Percentiles rank a stretch among this genome's conserved stretches.
phyloP scores from a whole-genome alignment of 2,888 invertebrate genomes.

The Caenorhabditis sp. region DNA sequence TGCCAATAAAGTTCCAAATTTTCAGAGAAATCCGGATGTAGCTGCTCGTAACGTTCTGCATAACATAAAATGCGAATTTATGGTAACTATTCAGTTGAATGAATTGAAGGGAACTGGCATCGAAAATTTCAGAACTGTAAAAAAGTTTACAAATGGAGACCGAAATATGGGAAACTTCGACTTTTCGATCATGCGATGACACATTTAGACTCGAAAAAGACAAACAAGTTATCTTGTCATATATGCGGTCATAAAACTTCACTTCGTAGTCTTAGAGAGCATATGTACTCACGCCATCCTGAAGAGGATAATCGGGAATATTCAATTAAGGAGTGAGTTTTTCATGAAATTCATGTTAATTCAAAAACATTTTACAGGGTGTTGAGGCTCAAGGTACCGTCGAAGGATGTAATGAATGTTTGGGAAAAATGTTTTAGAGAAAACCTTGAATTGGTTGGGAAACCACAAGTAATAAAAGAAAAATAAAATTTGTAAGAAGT shows the following conservation, averaged over 20 bases:
- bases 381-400: background rate
- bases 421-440: background rate
- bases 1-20: no score
- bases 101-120: no score
- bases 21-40: no score
- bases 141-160: background rate
- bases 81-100: no score
- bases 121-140: background rate
- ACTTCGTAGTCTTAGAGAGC: background rate
- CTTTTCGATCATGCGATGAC: constrained; percentile 1
- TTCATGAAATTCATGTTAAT: no score
- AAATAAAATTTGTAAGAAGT: background rate
- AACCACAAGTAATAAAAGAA: background rate
- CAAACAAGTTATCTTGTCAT: background rate
- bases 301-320: background rate
- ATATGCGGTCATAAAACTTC: background rate
- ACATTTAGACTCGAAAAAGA: no score
- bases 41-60: no score
- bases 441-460: background rate
- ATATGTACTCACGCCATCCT: background rate
- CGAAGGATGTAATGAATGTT: background rate
- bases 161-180: background rate
- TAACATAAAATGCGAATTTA: no score
- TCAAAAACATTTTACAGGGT: background rate
- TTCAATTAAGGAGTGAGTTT: background rate